These are phyloP conservation scores for Poeciliopsis prolifica DNA, from an alignment of 2,113 vertebrate species.

Conservation along the genomic window DNA sequence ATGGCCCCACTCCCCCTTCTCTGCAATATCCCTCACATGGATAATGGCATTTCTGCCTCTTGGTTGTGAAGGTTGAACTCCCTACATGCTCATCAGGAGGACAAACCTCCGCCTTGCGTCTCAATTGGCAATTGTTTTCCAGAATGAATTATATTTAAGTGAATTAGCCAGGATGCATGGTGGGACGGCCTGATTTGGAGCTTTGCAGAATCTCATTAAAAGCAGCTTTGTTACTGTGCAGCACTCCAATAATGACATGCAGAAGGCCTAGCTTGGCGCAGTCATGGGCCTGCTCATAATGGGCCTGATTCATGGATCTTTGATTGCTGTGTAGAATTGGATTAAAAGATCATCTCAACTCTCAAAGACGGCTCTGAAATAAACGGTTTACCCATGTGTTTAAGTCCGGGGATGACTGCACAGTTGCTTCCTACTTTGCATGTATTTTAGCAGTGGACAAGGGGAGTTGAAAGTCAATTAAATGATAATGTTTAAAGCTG, in stretches of 20 bases:
- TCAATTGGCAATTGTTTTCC: slow-evolving; percentile 63
- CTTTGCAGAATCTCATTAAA: slow-evolving; percentile 80
- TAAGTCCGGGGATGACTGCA: slow-evolving; percentile 35
- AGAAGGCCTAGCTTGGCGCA: slow-evolving; percentile 38
- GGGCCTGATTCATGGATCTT: slow-evolving; percentile 73
- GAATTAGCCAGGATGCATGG: slow-evolving; percentile 68
- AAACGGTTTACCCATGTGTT: slow-evolving; percentile 63
- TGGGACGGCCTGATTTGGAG: slow-evolving; percentile 58
- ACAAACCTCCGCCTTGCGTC: slow-evolving; percentile 50
- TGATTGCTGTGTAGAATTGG: slow-evolving; percentile 78
- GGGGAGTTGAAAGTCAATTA: slow-evolving; percentile 74
- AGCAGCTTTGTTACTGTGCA: slow-evolving; percentile 69
- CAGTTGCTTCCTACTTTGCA: slow-evolving; percentile 55
- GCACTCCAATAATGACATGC: slow-evolving; percentile 71
- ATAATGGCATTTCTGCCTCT: slow-evolving; percentile 70
- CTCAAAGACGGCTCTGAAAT: slow-evolving; percentile 59
- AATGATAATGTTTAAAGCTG: slow-evolving; percentile 35
- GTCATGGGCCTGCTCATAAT: slow-evolving; percentile 65
- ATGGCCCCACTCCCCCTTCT: slow-evolving; percentile 11
- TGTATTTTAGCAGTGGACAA: slow-evolving; percentile 56
- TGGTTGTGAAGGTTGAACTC: slow-evolving; percentile 72
- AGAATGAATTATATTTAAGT: slow-evolving; percentile 74
- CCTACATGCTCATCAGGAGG: slow-evolving; percentile 48
- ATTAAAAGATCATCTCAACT: slow-evolving; percentile 77
- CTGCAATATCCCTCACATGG: slow-evolving; percentile 23